phyloP scores from a whole-genome alignment of 2,888 invertebrate species.

The Nematopogon swammerdamellus region DNA sequence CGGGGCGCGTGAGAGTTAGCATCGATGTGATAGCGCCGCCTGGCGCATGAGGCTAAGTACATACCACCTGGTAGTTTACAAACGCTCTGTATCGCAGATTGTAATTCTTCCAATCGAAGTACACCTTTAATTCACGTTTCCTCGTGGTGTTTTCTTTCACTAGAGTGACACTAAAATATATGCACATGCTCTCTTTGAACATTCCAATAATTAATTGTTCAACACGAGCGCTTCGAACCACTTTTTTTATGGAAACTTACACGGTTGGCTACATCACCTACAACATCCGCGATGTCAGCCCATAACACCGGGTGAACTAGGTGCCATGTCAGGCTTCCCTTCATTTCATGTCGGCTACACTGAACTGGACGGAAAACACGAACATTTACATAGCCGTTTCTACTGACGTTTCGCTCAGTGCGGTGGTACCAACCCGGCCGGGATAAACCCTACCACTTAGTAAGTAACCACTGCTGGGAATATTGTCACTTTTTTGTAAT shows the following conservation, averaged over 20 bases:
- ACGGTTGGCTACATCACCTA: neutral
- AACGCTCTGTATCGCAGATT: neutral
- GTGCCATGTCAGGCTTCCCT: neutral
- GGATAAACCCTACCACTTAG: neutral
- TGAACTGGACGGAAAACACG: neutral
- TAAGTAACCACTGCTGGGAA: neutral
- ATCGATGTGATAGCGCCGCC: no score
- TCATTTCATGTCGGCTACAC: neutral
- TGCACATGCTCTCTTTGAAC: no score
- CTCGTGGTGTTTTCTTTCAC: no score
- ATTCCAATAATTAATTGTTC: no score
- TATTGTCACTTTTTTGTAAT: no score
- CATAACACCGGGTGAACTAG: neutral
- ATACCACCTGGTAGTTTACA: no score
- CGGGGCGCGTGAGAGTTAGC: no score
- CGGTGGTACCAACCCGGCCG: neutral
- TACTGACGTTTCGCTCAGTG: neutral
- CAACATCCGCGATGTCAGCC: neutral
- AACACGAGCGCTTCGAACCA: no score
- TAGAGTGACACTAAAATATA: no score
- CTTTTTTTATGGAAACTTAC: neutral
- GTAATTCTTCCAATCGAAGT: neutral
- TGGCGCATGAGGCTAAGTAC: no score
- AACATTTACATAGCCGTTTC: neutral
- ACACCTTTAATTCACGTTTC: no score